Evolutionary conservation across 2,797 vertebrate species (phyloP).

Genomic region (Scolopax bukidnonensis): DNA sequence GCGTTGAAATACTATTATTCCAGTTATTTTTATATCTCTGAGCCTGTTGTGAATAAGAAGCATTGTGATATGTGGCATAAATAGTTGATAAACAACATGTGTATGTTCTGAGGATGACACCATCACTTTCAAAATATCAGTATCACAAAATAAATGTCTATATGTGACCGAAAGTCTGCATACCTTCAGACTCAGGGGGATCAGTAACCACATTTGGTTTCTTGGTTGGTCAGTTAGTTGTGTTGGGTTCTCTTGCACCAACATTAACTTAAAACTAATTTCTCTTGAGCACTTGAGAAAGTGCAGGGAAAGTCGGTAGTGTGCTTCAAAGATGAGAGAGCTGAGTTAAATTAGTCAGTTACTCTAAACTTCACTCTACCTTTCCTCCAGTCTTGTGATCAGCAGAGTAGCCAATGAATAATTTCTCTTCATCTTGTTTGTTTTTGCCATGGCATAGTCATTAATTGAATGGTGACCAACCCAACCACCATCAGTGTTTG

Average conservation of each 20-base stretch:
- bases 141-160: background rate
- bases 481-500: background rate
- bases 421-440: background rate
- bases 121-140: background rate
- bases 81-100: background rate
- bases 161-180: background rate
- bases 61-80: background rate
- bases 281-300: background rate
- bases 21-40: background rate
- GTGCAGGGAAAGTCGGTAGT: background rate
- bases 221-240: background rate
- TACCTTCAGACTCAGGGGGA: background rate
- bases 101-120: background rate
- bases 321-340: background rate
- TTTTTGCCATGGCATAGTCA: background rate
- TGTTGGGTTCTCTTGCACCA: fast-evolving
- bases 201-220: background rate
- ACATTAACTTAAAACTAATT: background rate
- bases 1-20: background rate
- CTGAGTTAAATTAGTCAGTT: background rate
- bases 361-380: background rate
- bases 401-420: background rate
- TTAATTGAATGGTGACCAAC: background rate
- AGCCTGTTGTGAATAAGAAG: background rate
- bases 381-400: background rate